phyloP scores from a whole-genome alignment of 1,140 invertebrate species.

The Sarcophaga bullata region DNA sequence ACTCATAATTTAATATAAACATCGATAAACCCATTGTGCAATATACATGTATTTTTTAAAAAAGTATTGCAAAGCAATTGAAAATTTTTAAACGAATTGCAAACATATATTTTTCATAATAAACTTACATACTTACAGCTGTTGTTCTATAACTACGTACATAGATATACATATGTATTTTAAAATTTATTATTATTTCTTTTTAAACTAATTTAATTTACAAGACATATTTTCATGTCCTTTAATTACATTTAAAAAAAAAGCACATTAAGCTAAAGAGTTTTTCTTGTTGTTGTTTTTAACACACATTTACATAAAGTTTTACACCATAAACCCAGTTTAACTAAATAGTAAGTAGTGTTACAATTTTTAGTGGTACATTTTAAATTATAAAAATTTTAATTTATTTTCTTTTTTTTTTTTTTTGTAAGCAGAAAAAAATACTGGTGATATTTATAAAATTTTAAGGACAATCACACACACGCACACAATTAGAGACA shows the following conservation, averaged over 20 bases:
- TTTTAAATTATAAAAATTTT: not conserved
- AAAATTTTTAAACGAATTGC: not conserved
- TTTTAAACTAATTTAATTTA: not conserved
- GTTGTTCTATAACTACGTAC: not conserved
- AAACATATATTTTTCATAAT: not conserved
- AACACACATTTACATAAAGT: constrained; percentile 8
- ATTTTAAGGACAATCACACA: constrained; percentile 15
- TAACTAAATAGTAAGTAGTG: not conserved
- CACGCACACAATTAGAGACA: not conserved
- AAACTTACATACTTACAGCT: not conserved
- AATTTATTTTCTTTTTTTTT: no score
- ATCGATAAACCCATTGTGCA: no score
- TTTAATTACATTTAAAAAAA: not conserved
- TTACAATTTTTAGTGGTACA: not conserved
- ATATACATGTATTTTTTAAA: not conserved
- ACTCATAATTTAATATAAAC: no score
- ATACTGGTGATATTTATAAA: not conserved
- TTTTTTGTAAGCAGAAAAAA: no score
- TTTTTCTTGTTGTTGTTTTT: not conserved
- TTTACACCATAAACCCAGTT: constrained; percentile 14
- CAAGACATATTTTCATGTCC: not conserved
- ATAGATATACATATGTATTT: not conserved
- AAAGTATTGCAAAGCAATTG: not conserved
- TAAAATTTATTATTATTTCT: not conserved
- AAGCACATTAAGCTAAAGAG: constrained; percentile 10